Evolutionary conservation across 2,113 vertebrate genomes (phyloP), one percentile per base, ranked within the genome.

Genomic region (Sisor rabdophorus): DNA sequence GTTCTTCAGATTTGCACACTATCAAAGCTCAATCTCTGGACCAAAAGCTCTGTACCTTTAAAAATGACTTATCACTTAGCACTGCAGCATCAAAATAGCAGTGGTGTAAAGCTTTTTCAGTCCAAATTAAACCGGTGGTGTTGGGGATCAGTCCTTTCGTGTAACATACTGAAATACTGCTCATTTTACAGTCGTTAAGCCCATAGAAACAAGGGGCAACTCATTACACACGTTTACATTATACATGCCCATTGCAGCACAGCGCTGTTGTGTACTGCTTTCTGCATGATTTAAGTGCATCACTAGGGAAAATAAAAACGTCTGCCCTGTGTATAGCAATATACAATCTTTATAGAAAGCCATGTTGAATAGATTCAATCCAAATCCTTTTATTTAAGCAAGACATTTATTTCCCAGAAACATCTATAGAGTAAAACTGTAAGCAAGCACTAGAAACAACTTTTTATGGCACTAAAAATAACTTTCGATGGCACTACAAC

Each of bases 21-120:
- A 24, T 50, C 19, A 50, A 59, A 74, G 61, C 30, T 61, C 40
- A n/a, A 54, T 65, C 52, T 44, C 30, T 28, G 60, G 77, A 73
- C 77, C 70, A 78, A 78, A 65, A 28, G 77, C 60, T 64, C 30
- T 44, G 61, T 72, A 78, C 77, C 77, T 78, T 78, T 78, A 78
- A 78, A 50, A 78, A 30, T 47, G 70, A 78, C 77, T 55, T 44
- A 60, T 78, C 7, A n/a, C n/a, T n/a, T 72, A 63, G 48, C 32
- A 24, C 74, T 67, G 52, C 73, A 75, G 28, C 40, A 36, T 78
- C 40, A 22, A 40, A 44, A 59, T 20, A 11, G 52, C 40, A 52
- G 56, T 28, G 55, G 52, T 61, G 67, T 70, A 77, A 58, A 30
- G 47, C 58, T 52, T 68, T 59, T 54, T 60, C 67, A 24, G 40